These are phyloP conservation scores for Machimus atricapillus DNA, from an alignment of 2,888 invertebrate genomes.

Conservation along the genomic window DNA sequence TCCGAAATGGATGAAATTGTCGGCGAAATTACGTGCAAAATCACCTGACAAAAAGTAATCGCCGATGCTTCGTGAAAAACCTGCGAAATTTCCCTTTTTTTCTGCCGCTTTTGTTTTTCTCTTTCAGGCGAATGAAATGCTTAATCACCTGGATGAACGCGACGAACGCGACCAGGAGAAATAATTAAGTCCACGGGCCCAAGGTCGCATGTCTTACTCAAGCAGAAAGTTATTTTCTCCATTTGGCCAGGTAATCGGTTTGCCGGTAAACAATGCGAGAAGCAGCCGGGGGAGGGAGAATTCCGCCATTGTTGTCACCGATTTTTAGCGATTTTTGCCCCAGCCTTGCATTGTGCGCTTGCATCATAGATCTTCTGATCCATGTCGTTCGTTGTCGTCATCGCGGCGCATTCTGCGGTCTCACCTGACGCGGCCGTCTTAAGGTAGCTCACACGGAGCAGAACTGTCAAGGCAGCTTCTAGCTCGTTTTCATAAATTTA, in stretches of 20 bases:
- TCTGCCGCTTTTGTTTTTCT: not conserved
- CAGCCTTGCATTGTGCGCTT: not conserved
- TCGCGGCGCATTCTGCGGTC: not conserved
- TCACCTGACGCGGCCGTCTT: not conserved
- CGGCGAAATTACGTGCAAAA: not conserved
- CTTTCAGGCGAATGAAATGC: not conserved
- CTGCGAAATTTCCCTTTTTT: not conserved
- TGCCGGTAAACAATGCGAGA: not conserved
- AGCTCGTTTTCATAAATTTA: not conserved
- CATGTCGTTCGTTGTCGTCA: not conserved
- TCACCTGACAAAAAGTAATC: not conserved
- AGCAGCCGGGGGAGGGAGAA: not conserved
- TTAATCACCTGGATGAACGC: not conserved
- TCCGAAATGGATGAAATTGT: not conserved
- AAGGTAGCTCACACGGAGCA: not conserved
- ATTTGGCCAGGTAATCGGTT: not conserved
- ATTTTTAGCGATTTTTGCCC: not conserved
- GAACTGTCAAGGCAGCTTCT: not conserved
- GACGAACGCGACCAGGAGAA: not conserved
- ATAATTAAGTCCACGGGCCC: not conserved
- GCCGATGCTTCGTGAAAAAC: not conserved
- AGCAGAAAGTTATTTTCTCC: not conserved
- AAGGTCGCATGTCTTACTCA: not conserved
- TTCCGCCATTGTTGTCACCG: not conserved
- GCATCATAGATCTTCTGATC: not conserved